phyloP scores from a whole-genome alignment of 2,113 vertebrate species.

The Globicephala melas region DNA sequence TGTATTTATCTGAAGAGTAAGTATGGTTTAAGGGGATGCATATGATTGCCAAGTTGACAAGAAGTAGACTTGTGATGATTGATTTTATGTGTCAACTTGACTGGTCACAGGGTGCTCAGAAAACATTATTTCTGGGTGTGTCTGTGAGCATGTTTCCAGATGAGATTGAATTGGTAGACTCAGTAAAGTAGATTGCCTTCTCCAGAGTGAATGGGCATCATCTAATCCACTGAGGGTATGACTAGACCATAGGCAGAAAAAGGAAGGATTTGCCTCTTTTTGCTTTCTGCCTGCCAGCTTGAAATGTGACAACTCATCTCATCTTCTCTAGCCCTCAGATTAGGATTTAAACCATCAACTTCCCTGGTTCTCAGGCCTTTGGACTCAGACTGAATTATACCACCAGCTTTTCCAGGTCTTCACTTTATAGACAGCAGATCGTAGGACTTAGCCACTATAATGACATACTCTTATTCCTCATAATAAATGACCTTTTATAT shows the following conservation, averaged over 20 bases:
- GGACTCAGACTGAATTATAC: background rate
- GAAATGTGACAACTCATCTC: background rate
- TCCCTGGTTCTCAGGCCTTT: background rate
- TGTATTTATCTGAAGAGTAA: background rate
- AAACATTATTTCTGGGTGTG: background rate
- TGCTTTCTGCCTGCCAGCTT: background rate
- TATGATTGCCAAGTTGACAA: background rate
- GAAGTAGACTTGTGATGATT: background rate
- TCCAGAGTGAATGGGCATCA: background rate
- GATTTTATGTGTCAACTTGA: background rate
- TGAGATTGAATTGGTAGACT: background rate
- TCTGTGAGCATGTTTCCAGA: background rate
- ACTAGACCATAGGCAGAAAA: background rate
- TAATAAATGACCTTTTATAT: background rate
- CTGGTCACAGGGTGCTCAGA: background rate
- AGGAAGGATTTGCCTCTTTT: background rate
- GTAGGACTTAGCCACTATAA: background rate
- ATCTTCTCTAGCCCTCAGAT: background rate
- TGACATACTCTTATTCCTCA: background rate
- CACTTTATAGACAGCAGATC: background rate
- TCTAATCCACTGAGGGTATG: background rate
- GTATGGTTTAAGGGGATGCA: background rate
- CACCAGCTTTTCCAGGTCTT: background rate
- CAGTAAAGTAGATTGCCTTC: background rate
- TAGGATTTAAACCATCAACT: background rate